phyloP scores from a whole-genome alignment of 2,113 vertebrate species.

The Sander vitreus region DNA sequence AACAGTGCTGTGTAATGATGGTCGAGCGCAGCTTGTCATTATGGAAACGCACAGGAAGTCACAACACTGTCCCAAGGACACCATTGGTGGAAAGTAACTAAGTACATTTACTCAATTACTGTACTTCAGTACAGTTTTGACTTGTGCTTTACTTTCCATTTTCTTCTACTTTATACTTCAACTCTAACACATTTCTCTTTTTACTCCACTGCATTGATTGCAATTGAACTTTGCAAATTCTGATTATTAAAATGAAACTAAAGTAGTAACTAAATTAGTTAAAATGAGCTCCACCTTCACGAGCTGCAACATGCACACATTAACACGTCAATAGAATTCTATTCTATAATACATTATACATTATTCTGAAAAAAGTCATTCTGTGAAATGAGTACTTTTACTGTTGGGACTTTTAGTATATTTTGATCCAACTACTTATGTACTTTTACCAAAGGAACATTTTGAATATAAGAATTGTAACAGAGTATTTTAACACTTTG shows the following conservation, averaged over 20 bases:
- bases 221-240: not conserved
- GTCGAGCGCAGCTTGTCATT: conserved; percentile 44
- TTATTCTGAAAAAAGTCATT: not conserved
- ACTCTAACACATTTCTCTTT: not conserved
- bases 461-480: not conserved
- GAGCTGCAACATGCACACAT: not conserved
- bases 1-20: conserved; percentile 35
- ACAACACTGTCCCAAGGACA: conserved; percentile 19
- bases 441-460: not conserved
- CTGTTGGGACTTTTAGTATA: not conserved
- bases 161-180: not conserved
- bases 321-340: not conserved
- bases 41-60: conserved; percentile 36
- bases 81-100: not conserved
- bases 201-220: not conserved
- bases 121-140: not conserved
- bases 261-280: not conserved
- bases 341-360: not conserved
- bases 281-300: not conserved
- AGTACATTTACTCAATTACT: not conserved
- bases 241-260: not conserved
- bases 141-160: conserved; percentile 1
- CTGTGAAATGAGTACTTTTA: not conserved
- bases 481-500: not conserved
- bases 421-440: not conserved